Percentiles rank a stretch among this genome's conserved stretches.
Evolutionary conservation across 2,797 vertebrate species (phyloP).

Genomic region (Heteromormyrus szaboi): DNA sequence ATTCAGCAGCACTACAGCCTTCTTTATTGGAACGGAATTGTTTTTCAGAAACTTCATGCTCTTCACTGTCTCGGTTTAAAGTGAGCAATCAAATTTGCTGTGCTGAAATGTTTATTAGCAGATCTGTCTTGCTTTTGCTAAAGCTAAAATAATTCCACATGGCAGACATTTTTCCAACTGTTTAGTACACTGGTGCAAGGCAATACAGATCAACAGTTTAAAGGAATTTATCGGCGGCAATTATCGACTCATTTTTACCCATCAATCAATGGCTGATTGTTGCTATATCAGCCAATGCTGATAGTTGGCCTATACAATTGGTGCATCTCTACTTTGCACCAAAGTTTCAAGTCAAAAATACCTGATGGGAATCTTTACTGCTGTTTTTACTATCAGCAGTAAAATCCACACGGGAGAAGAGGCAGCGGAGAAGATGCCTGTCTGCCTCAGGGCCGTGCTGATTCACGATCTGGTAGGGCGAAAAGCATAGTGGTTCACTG

Average conservation of each 20-base stretch:
- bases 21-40: background rate
- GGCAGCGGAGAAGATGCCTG: conserved; percentile 99
- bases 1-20: background rate
- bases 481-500: conserved; percentile 15
- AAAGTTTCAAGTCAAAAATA: conserved; percentile 43
- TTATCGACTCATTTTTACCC: background rate
- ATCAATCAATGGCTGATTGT: background rate
- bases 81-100: background rate
- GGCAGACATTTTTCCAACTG: background rate
- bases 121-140: background rate
- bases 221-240: background rate
- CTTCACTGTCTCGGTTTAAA: background rate
- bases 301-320: background rate
- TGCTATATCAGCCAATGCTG: background rate
- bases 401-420: conserved; percentile 99
- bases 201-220: background rate
- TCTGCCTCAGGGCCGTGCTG: conserved; percentile 99
- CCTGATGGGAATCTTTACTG: conserved; percentile 99
- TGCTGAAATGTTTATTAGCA: background rate
- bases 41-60: background rate
- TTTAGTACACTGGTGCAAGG: background rate
- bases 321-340: background rate
- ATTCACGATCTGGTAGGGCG: conserved; percentile 83
- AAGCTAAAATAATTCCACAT: background rate
- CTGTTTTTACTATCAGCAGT: conserved; percentile 99